Conservation (phyloP, 2,797 vertebrate genomes). For the Lepidocolaptes lacrymiger region DNA sequence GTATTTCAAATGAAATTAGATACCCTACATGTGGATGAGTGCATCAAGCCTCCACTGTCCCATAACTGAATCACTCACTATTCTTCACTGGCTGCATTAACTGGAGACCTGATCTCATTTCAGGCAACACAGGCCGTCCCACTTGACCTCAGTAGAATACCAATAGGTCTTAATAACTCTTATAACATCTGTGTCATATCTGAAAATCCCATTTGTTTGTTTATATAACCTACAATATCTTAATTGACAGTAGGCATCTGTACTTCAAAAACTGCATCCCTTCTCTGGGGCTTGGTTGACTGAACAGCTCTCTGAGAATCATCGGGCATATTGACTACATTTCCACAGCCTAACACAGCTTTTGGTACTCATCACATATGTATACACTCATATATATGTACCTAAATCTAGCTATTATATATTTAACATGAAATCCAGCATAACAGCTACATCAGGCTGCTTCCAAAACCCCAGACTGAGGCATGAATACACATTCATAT, state of each 20-base stretch:
- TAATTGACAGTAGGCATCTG: background rate
- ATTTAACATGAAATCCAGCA: background rate
- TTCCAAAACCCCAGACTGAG: background rate
- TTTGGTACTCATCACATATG: background rate
- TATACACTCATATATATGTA: background rate
- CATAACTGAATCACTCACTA: background rate
- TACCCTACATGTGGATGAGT: rapidly evolving
- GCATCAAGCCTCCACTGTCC: background rate
- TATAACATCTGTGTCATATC: background rate
- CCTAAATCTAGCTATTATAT: background rate
- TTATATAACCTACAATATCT: background rate
- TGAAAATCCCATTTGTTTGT: background rate
- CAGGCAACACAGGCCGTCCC: background rate
- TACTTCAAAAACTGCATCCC: background rate
- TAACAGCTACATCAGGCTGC: background rate
- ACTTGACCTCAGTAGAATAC: background rate
- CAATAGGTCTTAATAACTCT: background rate
- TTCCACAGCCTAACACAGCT: background rate
- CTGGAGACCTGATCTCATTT: background rate
- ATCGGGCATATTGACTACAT: background rate
- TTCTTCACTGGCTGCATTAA: background rate
- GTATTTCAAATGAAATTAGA: background rate
- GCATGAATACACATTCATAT: background rate
- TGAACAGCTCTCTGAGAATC: background rate
- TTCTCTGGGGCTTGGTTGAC: background rate